Percentiles rank a stretch among this genome's conserved stretches.
phyloP scores from a whole-genome alignment of 2,113 vertebrate species.

The Oryzias celebensis region DNA sequence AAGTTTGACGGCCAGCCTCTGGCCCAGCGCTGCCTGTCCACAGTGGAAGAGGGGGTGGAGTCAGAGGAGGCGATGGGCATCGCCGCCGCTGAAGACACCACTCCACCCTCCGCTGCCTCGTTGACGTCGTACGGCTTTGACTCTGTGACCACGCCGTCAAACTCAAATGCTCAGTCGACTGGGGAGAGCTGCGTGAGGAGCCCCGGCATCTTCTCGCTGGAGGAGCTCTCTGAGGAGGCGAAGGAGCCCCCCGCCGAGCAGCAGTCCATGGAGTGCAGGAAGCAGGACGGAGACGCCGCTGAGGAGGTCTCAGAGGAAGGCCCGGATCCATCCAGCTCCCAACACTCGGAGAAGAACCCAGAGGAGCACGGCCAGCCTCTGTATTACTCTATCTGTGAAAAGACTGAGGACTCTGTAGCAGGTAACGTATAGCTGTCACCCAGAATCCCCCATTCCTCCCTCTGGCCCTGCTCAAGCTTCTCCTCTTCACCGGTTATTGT shows the following conservation, averaged over 20 bases:
- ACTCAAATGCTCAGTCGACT: slow-evolving; percentile 74
- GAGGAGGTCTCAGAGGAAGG: slow-evolving; percentile 24
- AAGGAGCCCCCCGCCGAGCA: slow-evolving; percentile 65
- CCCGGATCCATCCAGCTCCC: slow-evolving; percentile 19
- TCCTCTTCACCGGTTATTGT: slow-evolving; percentile 24
- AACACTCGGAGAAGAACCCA: slow-evolving; percentile 40
- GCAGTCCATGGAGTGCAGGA: slow-evolving; percentile 68
- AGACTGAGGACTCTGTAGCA: slow-evolving; percentile 77
- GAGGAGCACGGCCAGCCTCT: slow-evolving; percentile 60
- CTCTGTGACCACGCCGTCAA: slow-evolving; percentile 68
- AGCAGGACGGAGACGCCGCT: slow-evolving; percentile 29
- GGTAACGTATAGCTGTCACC: slow-evolving; percentile 81
- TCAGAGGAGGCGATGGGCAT: slow-evolving; percentile 24
- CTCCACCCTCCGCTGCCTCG: slow-evolving; percentile 75
- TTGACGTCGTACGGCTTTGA: slow-evolving; percentile 76
- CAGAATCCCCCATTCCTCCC: slow-evolving; percentile 10
- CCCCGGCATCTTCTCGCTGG: slow-evolving; percentile 80
- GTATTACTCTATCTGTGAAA: slow-evolving; percentile 78
- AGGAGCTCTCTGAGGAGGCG: slow-evolving; percentile 73
- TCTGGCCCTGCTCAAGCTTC: slow-evolving; percentile 13
- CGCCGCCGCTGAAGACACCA: slow-evolving; percentile 47
- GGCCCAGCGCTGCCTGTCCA: slow-evolving; percentile 55
- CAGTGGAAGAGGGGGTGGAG: slow-evolving; percentile 67
- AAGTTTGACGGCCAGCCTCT: slow-evolving; percentile 42
- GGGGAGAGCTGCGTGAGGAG: slow-evolving; percentile 79